Base-by-base conservation (phyloP, 2,113 vertebrate species). In the Pedionomus torquatus region DNA sequence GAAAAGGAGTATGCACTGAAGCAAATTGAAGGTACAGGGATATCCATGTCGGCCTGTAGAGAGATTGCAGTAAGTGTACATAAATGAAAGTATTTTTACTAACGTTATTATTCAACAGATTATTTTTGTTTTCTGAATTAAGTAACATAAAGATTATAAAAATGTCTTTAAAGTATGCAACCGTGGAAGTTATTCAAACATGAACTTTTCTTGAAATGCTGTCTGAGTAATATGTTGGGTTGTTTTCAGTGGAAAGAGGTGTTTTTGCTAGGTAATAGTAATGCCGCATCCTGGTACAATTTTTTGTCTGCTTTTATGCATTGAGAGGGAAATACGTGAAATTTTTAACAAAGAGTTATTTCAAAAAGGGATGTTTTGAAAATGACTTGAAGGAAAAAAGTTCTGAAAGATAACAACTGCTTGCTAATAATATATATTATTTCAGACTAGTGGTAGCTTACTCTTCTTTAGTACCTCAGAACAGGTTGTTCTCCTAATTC, bases 21-120 rank as follows among this genome's bases (percentile, higher is more conserved):
- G 97, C 98, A 99, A 97, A 99, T 99, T 95, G 98, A 99, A 99
- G 98, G 98, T 96, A 98, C 98, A 97, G 98, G 98, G 91, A 99
- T 99, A 98, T 99, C 98, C 96, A 99, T 99, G 98, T 99, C 98
- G 37, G 98, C 98, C 82, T 99, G 98, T 97, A 98, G 98, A 98
- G 98, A 99, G 97, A 99, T 99, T 97, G 98, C 98, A 98, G 98
- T 98, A 98, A 98, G 98, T 98, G 89, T 81, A 94, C 81, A 89
- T 87, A 76, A 93, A 89, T 18, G 18, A 46, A 89, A 97, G 52
- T 87, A 52, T 82, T 83, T 92, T 95, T 75, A 79, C 61, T 95
- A 44, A 79, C 7, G 5, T 87, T 79, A 41, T 89, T 87, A 43
- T 28, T 88, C 25, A 90, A 85, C 17, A 52, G 26, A 8, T 72